Base-by-base conservation (phyloP, 2,888 invertebrate species). In the Erannis defoliaria region DNA sequence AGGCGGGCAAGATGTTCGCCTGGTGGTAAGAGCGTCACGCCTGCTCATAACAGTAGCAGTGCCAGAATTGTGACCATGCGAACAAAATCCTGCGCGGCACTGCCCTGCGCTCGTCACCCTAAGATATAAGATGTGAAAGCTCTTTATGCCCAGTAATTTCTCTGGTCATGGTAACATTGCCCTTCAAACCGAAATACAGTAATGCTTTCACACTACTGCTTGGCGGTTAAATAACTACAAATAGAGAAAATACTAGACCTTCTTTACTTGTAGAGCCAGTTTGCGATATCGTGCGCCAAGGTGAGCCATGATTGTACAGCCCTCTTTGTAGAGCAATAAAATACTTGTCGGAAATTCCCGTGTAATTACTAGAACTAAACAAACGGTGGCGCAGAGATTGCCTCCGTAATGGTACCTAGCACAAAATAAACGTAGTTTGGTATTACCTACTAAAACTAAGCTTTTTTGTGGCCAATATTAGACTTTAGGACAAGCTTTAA, bases 271-370 rank as follows among this genome's bases (percentile, higher is more conserved):
- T 43, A 2, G 10, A 6, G 5, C 21, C n/a, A 21, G 4, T 10
- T 23, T 19, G 38, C 21, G 45, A 23, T 40, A 40, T 31, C 45
- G 61, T 50, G 31, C 53, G 12, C 19, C 61, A 61, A 61, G 61
- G 51, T 55, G 51, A 55, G 46, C 55, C 40, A 21, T 45, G 61
- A 61, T 51, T 61, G 61, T 61, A 23, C 50, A 21, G 50, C 55
- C 55, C 55, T 51, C 57, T 57, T 60, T 64, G 56, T 48, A 58
- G 48, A 59, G 60, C 63, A 61, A 63, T 62, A 57, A 62, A 60
- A 60, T 60, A 63, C 50, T 62, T 65, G 59, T 42, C 48, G 43
- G 57, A 58, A 62, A 64, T 64, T 62, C 58, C 31, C 35, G 55
- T 48, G 60, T 66, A 63, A 63, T 66, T 66, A 57, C 60, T 54